A percentile compares a stretch with the other conserved stretches of the same genome.
Conservation (phyloP, 2,113 vertebrate genomes). For the Odocoileus virginianus region DNA sequence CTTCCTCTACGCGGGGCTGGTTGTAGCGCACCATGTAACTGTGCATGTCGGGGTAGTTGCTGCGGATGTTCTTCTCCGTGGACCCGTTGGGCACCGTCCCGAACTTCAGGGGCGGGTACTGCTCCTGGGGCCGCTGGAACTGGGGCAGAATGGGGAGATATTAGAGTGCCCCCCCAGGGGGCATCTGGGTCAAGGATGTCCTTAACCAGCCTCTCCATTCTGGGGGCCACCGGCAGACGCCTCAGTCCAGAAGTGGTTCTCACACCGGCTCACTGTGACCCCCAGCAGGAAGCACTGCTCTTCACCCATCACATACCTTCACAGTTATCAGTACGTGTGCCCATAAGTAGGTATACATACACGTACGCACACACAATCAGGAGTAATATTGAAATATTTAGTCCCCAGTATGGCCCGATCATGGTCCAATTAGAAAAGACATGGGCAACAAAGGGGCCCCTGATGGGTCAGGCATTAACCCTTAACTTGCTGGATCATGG, state of each 20-base stretch:
- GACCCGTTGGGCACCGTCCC: conserved; percentile 94
- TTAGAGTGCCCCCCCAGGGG: neutral
- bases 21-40: conserved; percentile 96
- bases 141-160: conserved; percentile 58
- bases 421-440: neutral
- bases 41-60: conserved; percentile 96
- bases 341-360: neutral
- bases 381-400: neutral
- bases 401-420: neutral
- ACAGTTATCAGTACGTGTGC: neutral
- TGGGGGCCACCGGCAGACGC: neutral
- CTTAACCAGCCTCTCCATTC: neutral
- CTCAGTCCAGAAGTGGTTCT: neutral
- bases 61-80: conserved; percentile 95
- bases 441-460: neutral
- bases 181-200: neutral
- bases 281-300: neutral
- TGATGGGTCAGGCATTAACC: neutral
- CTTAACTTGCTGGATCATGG: neutral
- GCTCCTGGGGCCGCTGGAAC: conserved; percentile 94
- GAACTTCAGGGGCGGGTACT: conserved; percentile 93
- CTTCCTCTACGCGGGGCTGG: conserved; percentile 93
- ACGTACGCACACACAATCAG: fast-evolving
- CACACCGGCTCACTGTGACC: neutral
- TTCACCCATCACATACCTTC: neutral